phyloP scores from a whole-genome alignment of 2,113 vertebrate genomes.

The Oryzias javanicus region DNA sequence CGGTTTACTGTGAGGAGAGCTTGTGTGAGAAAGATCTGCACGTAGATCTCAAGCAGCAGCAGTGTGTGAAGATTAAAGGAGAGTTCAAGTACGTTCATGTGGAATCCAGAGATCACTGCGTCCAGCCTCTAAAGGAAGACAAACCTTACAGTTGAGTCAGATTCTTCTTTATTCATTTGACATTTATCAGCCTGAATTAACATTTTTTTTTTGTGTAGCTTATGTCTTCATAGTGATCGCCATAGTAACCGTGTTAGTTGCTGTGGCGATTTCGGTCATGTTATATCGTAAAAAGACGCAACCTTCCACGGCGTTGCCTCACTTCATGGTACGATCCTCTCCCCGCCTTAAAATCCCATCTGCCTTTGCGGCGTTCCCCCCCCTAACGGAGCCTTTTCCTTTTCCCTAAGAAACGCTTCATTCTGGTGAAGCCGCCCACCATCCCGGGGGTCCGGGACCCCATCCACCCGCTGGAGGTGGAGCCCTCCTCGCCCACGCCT shows the following conservation, averaged over 20 bases:
- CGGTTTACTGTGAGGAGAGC: rapidly evolving
- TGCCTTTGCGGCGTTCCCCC: too few species aligned
- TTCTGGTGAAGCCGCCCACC: rapidly evolving
- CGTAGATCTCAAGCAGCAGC: background rate
- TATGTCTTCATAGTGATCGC: rapidly evolving
- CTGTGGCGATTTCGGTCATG: rapidly evolving
- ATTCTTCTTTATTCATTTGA: background rate
- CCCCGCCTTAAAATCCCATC: background rate
- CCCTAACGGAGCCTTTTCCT: too few species aligned
- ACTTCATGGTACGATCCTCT: constrained; percentile 8
- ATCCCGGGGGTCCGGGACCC: rapidly evolving
- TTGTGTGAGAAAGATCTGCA: constrained; percentile 13
- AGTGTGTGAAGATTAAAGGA: constrained; percentile 44
- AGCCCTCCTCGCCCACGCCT: background rate
- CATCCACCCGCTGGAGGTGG: background rate
- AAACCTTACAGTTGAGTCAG: constrained; percentile 29
- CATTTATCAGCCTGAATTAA: background rate
- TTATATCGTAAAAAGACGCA: constrained; percentile 18
- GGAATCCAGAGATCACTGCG: constrained; percentile 14
- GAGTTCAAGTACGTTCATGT: background rate
- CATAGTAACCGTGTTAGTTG: rapidly evolving
- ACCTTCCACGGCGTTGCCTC: rapidly evolving
- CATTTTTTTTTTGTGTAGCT: constrained; percentile 19
- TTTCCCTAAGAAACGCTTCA: too few species aligned
- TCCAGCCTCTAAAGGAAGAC: rapidly evolving